These are phyloP conservation scores for Vesta saturnalis DNA, from an alignment of 2,888 invertebrate species.

Conservation along the genomic window DNA sequence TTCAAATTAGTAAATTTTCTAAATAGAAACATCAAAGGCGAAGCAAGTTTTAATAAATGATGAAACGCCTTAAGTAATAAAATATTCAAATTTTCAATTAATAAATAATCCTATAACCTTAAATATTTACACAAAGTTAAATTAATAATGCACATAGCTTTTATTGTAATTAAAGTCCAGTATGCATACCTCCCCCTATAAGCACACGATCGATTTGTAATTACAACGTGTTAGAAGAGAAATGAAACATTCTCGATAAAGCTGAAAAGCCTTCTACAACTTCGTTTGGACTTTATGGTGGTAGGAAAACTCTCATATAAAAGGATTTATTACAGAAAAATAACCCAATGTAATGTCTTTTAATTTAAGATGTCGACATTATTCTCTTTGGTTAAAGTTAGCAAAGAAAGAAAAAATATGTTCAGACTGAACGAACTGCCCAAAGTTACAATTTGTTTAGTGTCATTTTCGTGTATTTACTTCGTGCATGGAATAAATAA, in stretches of 20 bases:
- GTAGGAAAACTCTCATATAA: conserved; percentile 57
- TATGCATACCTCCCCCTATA: not conserved
- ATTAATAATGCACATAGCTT: not conserved
- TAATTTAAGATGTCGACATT: conserved; percentile 59
- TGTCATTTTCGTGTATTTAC: conserved; percentile 18
- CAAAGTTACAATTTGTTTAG: no score
- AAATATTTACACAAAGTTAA: no score
- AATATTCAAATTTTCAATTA: no score
- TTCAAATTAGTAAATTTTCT: no score
- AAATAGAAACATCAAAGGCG: no score
- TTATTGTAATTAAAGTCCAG: not conserved
- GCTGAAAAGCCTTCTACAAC: conserved; percentile 46
- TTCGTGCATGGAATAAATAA: no score
- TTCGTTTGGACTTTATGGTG: conserved; percentile 52
- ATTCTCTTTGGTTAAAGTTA: conserved; percentile 50
- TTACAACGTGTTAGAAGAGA: conserved; percentile 28
- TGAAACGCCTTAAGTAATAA: no score
- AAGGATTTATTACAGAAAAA: conserved; percentile 58
- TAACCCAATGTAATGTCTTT: conserved; percentile 58
- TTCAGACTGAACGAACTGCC: conserved; percentile 15
- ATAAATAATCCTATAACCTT: no score
- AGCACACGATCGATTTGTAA: conserved; percentile 29
- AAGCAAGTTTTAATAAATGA: no score
- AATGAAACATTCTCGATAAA: conserved; percentile 40
- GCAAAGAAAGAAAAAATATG: conserved; percentile 41